Conservation (phyloP, 2,888 invertebrate species). For the Dichetophora obliterata region DNA sequence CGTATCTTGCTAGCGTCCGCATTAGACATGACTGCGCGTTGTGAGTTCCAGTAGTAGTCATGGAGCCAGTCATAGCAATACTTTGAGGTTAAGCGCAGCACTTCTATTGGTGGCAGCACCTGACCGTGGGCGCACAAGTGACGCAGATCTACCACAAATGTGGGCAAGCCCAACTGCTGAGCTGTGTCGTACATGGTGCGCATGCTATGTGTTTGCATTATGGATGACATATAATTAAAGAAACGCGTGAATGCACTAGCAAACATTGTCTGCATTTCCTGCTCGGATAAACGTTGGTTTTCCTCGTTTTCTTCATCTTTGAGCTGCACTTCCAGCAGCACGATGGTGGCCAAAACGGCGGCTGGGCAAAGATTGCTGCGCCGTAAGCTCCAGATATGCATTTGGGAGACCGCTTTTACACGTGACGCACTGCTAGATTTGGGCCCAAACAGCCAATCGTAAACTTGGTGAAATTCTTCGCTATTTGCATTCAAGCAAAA, state of each 20-base stretch:
- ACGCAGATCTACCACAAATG: conserved; percentile 67
- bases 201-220: conserved; percentile 62
- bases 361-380: conserved; percentile 65
- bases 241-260: conserved; percentile 67
- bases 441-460: conserved; percentile 60
- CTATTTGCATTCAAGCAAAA: conserved; percentile 49
- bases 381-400: conserved; percentile 66
- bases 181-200: conserved; percentile 68
- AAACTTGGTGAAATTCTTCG: conserved; percentile 63
- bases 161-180: conserved; percentile 62
- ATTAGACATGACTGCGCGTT: conserved; percentile 57
- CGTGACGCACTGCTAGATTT: conserved; percentile 38
- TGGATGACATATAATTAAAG: conserved; percentile 69
- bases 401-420: conserved; percentile 55
- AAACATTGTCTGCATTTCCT: conserved; percentile 59
- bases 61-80: conserved; percentile 67
- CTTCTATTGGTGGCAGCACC: conserved; percentile 59
- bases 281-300: neutral
- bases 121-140: conserved; percentile 69
- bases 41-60: conserved; percentile 64
- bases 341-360: conserved; percentile 63
- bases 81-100: conserved; percentile 59
- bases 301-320: conserved; percentile 53
- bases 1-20: conserved; percentile 58
- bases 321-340: conserved; percentile 62